Percentiles rank a stretch among this genome's conserved stretches.
Evolutionary conservation across 2,797 vertebrate species (phyloP).

Genomic region (Varecia variegata): DNA sequence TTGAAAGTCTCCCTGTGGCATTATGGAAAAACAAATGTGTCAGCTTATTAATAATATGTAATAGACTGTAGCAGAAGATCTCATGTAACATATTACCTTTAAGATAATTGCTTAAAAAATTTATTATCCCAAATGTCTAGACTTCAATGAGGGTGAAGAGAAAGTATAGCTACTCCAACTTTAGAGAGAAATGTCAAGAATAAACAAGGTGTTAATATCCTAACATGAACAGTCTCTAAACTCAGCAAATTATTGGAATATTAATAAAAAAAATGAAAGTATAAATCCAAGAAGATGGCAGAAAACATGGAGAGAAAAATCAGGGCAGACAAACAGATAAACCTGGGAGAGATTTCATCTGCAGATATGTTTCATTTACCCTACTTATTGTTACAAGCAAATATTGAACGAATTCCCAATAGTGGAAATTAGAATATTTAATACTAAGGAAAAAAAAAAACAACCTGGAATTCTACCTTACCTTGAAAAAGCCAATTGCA

Average conservation of each 20-base stretch:
- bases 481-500: neutral
- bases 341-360: neutral
- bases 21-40: neutral
- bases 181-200: neutral
- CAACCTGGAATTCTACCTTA: neutral
- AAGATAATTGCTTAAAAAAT: neutral
- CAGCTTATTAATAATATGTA: neutral
- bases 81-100: neutral
- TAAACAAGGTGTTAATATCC: neutral
- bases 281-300: neutral
- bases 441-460: neutral
- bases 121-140: neutral
- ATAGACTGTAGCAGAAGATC: neutral
- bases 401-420: neutral
- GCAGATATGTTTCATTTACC: neutral
- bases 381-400: neutral
- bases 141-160: neutral
- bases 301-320: neutral
- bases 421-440: conserved; percentile 2
- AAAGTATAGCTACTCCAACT: neutral
- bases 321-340: neutral
- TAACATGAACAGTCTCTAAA: neutral
- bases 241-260: neutral
- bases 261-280: neutral
- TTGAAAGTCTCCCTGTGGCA: neutral